phyloP scores from a whole-genome alignment of 2,888 invertebrate genomes.

The Pilophorus perplexus region DNA sequence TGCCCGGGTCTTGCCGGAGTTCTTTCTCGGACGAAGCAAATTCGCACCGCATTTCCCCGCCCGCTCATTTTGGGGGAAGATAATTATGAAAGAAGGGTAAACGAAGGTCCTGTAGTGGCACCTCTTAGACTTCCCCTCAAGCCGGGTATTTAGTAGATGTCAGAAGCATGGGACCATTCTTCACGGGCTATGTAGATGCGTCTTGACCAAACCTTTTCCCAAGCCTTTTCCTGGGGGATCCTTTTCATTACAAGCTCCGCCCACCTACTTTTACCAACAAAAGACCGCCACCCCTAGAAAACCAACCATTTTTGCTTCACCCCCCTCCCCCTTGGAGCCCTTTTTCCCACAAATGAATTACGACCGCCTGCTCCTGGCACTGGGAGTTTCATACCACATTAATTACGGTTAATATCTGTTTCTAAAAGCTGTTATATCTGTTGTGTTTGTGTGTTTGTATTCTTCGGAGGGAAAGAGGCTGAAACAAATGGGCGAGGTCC shows the following conservation, averaged over 20 bases:
- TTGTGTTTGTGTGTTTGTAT: conserved; percentile 18
- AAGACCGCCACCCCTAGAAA: conserved; percentile 5
- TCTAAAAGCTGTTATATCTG: conserved; percentile 37
- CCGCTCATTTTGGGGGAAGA: no score
- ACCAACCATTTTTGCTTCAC: conserved; percentile 13
- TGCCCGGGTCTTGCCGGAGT: no score
- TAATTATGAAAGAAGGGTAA: not conserved
- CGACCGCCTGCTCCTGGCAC: conserved; percentile 26
- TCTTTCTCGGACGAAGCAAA: no score
- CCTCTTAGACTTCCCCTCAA: not conserved
- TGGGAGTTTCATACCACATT: conserved; percentile 27
- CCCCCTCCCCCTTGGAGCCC: not conserved
- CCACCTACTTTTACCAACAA: conserved; percentile 6
- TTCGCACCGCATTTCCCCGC: no score
- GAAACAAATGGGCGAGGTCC: conserved; percentile 19
- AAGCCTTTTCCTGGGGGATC: not conserved
- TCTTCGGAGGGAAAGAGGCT: not conserved
- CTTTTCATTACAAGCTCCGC: conserved; percentile 34
- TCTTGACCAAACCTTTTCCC: conserved; percentile 29
- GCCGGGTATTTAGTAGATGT: conserved; percentile 34
- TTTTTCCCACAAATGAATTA: conserved; percentile 26
- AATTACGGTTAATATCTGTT: conserved; percentile 39
- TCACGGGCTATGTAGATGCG: conserved; percentile 40
- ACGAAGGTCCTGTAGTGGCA: not conserved
- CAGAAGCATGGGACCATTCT: conserved; percentile 33